phyloP scores from a whole-genome alignment of 1,140 invertebrate genomes.

The Aphaenogaster floridana region DNA sequence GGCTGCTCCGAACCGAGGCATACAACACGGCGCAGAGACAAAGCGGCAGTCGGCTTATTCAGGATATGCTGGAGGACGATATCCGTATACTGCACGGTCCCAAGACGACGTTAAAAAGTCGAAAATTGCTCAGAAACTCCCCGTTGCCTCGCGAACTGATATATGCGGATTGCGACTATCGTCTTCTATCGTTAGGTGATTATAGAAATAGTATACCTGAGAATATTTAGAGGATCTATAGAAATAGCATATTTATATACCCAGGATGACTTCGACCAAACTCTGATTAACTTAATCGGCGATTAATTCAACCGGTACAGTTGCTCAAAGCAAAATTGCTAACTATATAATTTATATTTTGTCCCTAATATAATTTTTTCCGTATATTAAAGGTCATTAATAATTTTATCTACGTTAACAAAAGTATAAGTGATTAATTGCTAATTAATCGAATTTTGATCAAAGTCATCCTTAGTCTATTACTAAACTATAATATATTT shows the following conservation, averaged over 20 bases:
- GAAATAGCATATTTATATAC: not conserved
- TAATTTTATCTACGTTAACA: not conserved
- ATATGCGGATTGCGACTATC: conserved; percentile 77
- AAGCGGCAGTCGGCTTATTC: conserved; percentile 53
- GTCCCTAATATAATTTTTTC: not conserved
- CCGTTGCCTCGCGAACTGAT: conserved; percentile 79
- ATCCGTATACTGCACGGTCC: conserved; percentile 79
- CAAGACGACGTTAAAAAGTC: conserved; percentile 69
- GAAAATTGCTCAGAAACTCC: conserved; percentile 79
- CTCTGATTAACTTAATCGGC: not conserved
- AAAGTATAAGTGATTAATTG: not conserved
- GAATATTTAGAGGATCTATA: not conserved
- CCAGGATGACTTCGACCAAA: not conserved
- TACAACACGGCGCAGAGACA: conserved; percentile 85
- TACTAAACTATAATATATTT: not conserved
- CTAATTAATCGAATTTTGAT: not conserved
- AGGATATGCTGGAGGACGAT: conserved; percentile 77
- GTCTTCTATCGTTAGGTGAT: conserved; percentile 78
- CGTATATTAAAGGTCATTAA: not conserved
- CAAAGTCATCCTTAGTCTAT: not conserved
- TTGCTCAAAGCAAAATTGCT: not conserved
- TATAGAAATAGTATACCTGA: not conserved
- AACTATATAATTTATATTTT: not conserved
- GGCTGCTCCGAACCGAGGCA: conserved; percentile 88
- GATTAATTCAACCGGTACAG: not conserved